These are phyloP conservation scores for Sturmia bella DNA, from an alignment of 2,888 invertebrate genomes.

Conservation along the genomic window DNA sequence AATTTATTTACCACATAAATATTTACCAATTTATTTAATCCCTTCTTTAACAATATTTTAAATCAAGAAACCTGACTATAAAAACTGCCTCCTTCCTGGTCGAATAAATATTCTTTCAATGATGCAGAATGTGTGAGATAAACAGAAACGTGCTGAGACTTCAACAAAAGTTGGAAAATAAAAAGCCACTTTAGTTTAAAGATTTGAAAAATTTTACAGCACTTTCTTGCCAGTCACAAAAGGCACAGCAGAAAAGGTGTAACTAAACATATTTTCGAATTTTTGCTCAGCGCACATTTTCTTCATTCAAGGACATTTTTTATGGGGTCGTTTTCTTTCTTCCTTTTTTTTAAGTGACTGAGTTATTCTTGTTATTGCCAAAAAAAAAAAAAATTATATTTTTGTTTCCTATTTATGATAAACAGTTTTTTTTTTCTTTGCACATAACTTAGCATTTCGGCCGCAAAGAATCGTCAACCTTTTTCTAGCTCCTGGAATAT, in stretches of 20 bases:
- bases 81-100: not conserved
- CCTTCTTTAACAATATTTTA: not conserved
- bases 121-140: constrained; percentile 17
- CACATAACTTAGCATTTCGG: not conserved
- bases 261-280: constrained; percentile 1
- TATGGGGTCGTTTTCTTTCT: not conserved
- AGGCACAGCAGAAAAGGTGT: not conserved
- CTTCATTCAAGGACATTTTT: constrained; percentile 18
- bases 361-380: constrained; percentile 1
- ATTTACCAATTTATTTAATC: not conserved
- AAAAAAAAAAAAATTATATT: not conserved
- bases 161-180: not conserved
- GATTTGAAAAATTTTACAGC: not conserved
- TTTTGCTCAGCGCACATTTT: not conserved
- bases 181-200: not conserved
- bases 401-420: too few relatives aligned
- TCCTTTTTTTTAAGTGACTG: not conserved
- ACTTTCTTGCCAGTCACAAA: constrained; percentile 1
- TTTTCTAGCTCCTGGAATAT: too few relatives aligned
- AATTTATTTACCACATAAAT: not conserved
- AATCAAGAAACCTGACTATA: not conserved
- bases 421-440: not conserved
- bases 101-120: constrained; percentile 3
- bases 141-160: constrained; percentile 19
- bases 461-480: too few relatives aligned